Evolutionary conservation across 1,140 invertebrate species (phyloP).

Genomic region (Caligus rogercresseyi): DNA sequence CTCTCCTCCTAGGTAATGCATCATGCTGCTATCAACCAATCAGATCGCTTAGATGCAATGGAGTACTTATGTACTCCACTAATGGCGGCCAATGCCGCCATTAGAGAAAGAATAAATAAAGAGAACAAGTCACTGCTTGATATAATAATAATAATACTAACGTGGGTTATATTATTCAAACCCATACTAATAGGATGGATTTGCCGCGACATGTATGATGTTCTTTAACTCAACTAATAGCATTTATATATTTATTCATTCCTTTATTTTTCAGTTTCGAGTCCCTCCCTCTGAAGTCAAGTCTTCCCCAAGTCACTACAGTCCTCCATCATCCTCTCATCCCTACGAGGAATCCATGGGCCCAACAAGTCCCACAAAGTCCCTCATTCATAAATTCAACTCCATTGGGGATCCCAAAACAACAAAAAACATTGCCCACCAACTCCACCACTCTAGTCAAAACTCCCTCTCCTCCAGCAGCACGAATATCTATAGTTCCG

Average conservation of each 20-base stretch:
- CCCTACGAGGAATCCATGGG: not conserved
- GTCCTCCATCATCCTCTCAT: not conserved
- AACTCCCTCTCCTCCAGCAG: not conserved
- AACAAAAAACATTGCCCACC: not conserved
- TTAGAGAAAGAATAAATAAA: too few species aligned
- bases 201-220: too few species aligned
- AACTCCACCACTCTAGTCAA: not conserved
- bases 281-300: not conserved
- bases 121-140: too few species aligned
- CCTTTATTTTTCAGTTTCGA: not conserved
- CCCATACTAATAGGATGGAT: too few species aligned
- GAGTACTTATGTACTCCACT: too few species aligned
- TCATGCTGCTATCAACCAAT: too few species aligned
- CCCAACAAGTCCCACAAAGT: not conserved
- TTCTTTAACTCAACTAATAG: not conserved
- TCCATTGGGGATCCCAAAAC: not conserved
- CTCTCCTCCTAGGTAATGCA: too few species aligned
- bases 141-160: too few species aligned
- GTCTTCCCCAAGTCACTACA: not conserved
- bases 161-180: too few species aligned
- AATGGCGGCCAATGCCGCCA: too few species aligned
- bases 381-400: conserved; percentile 10
- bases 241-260: not conserved
- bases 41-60: too few species aligned
- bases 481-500: not conserved